Percentiles rank a stretch among this genome's conserved stretches.
These are phyloP conservation scores for Trichogramma dendrolimi DNA, from an alignment of 2,888 invertebrate species.

Conservation along the genomic window DNA sequence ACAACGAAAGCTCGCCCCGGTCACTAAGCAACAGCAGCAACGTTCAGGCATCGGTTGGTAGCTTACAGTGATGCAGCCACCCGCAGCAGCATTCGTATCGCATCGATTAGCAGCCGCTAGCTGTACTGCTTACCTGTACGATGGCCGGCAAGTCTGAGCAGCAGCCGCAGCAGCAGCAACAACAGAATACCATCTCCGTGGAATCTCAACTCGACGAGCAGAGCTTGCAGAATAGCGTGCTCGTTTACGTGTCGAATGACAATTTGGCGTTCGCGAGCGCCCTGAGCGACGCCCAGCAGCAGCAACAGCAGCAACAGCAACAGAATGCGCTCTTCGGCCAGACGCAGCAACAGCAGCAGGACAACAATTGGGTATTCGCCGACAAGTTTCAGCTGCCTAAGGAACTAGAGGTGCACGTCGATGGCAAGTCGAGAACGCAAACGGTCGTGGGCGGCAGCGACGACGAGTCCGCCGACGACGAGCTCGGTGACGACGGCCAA, in stretches of 20 bases:
- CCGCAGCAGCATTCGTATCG: conserved; percentile 37
- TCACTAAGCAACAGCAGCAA: no score
- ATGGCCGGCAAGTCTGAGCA: conserved; percentile 78
- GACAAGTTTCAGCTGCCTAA: conserved; percentile 21
- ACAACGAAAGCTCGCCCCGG: no score
- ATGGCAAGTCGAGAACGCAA: conserved; percentile 5
- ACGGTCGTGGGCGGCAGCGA: conserved; percentile 2
- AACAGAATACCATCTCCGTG: conserved; percentile 32
- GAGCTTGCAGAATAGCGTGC: conserved; percentile 53
- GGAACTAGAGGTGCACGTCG: conserved; percentile 14
- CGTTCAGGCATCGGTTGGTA: no score
- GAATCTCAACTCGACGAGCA: conserved; percentile 23
- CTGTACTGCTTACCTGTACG: conserved; percentile 54
- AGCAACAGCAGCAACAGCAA: conserved; percentile 13
- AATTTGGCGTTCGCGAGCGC: conserved; percentile 56
- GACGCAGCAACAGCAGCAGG: conserved; percentile 26
- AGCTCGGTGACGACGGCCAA: conserved; percentile 22
- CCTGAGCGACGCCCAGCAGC: conserved; percentile 49
- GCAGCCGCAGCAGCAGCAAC: conserved; percentile 42
- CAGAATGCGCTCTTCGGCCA: conserved; percentile 22
- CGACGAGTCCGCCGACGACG: conserved; percentile 15
- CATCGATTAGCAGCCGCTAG: conserved; percentile 37
- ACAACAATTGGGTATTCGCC: conserved; percentile 4
- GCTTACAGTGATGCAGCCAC: conserved; percentile 19
- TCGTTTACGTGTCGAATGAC: conserved; percentile 59